Evolutionary conservation across 2,797 vertebrate genomes (phyloP), one percentile per base, ranked within the genome.

Genomic region (Rhinichthys osculus): DNA sequence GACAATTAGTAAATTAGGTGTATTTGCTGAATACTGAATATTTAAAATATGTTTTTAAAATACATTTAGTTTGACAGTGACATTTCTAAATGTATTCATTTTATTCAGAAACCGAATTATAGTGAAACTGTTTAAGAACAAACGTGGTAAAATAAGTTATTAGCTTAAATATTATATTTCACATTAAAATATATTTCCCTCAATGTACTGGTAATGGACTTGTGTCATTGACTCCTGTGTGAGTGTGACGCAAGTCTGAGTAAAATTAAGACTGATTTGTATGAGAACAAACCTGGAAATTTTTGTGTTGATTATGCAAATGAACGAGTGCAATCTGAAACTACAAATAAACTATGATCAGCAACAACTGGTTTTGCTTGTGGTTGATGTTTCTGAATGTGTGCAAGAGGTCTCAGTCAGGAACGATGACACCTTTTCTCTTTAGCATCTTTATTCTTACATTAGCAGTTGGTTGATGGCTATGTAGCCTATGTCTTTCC

Each of bases 311-410:
- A 27, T 42, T n/a, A 57, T 21, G 67, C 23, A 35, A 52, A 33
- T 50, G 33, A 71, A 40, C 44, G 1, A 47, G 21, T 21, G 47
- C 5, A 42, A 42, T 71, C 14, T 40, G 67, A 71, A 81, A 57
- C 35, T 57, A 14, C 47, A 16, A 82, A 82, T 82, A 72, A 82
- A 73, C 52, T 30, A 7, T n/a, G 52, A 82, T 82, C 69, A 72
- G 52, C 11, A 82, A 33, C 4, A 5, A 42, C 52, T 72, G 14
- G 30, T 54, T 57, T 79, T 19, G 14, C 9, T 7, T 79, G 57
- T 21, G 57, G 38, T 78, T 42, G 35, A 62, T 27, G 14, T 64
- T 44, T 78, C 38, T 11, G 5, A 78, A 40, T 27, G 13, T 47
- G 44, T 14, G 44, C 44, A 47, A 47, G 44, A 47, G 44, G 1